These are phyloP conservation scores for Torymus auratus DNA, from an alignment of 2,888 invertebrate genomes.

Conservation along the genomic window DNA sequence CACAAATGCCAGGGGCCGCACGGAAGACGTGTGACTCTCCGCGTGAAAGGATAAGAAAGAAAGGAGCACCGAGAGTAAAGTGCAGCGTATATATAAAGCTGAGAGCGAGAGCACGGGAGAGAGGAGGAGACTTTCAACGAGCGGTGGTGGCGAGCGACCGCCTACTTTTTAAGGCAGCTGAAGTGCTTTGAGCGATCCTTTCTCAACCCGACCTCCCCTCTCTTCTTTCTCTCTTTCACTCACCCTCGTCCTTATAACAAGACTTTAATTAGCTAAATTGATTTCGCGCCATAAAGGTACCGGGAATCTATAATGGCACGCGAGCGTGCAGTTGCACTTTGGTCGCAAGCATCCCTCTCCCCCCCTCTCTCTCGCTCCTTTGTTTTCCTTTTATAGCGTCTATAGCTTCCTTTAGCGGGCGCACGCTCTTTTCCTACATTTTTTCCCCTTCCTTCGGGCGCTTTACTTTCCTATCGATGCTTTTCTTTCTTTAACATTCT, in stretches of 20 bases:
- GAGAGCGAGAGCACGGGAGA: neutral
- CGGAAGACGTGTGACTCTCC: conserved; percentile 44
- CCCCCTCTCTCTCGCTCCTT: neutral
- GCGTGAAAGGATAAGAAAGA: conserved; percentile 11
- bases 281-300: conserved; percentile 49
- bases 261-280: conserved; percentile 58
- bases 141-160: conserved; percentile 5
- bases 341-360: neutral
- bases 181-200: conserved; percentile 40
- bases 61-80: conserved; percentile 6
- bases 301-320: conserved; percentile 45
- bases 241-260: conserved; percentile 47
- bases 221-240: neutral
- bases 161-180: conserved; percentile 34
- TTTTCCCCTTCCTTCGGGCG: conserved; percentile 2
- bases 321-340: conserved; percentile 19
- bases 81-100: conserved; percentile 2
- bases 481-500: conserved; percentile 14
- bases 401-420: no score
- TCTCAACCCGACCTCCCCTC: neutral
- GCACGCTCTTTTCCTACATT: neutral
- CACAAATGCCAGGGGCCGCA: neutral
- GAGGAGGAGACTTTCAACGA: conserved; percentile 39
- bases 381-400: neutral
- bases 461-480: neutral